Evolutionary conservation across 2,797 vertebrate genomes (phyloP), one percentile per base, ranked within the genome.

Genomic region (Cetoscarus ocellatus): DNA sequence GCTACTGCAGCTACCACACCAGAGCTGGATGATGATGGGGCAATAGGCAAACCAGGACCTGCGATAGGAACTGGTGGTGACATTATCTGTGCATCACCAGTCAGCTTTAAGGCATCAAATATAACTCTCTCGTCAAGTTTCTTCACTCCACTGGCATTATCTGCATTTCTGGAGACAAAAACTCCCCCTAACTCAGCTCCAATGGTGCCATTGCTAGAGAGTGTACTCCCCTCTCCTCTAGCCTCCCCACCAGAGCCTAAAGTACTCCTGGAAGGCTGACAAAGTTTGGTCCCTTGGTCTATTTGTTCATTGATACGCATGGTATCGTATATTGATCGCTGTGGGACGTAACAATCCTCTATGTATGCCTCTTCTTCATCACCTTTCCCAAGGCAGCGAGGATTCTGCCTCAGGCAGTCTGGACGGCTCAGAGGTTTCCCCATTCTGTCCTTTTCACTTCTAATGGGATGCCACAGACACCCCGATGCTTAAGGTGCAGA

Each of bases 301-400:
- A 99, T 99, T 85, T 99, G 98, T 87, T 99, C 98, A 48, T 99
- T 99, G 80, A 99, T 99, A 58, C 98, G 95, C 98, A 99, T 99
- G 0, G 98, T 99, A 80, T 99, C 98, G 15, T 99, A 99, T 55
- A 99, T 99, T 19, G 98, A 99, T 45, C 98, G 89, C 91, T 99
- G 98, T 14, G 98, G 98, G 69, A 99, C 97, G 52, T 99, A 99
- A 86, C 98, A 99, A 79, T 99, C 98, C 84, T 99, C 98, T 64
- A 99, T 99, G 86, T 99, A 99, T 0, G 97, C 96, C 72, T 99
- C 98, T 56, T 99, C 98, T 56, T 99, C 98, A 18, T 99, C 97
- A 0, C 96, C 96, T 88, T 99, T 99, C 49, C 97, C 97, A 77
- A 99, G 94, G 85, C 98, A 99, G 58, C 96, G 94, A 57, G 96